Conservation (phyloP, 2,797 vertebrate species). For the Austrolebias charrua region DNA sequence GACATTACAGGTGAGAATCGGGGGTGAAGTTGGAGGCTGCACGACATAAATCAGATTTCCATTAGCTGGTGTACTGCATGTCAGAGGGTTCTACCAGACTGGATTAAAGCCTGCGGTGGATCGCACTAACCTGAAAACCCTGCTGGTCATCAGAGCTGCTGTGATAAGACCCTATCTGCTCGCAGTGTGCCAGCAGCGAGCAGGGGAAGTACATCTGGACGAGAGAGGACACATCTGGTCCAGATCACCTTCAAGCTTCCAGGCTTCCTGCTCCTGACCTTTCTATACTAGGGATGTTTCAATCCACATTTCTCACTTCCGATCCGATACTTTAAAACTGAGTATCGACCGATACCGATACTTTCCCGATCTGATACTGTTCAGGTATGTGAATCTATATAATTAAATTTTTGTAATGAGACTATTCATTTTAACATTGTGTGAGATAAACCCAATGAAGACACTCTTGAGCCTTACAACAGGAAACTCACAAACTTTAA, state of each 20-base stretch:
- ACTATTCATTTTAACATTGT: too few species aligned
- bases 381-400: too few species aligned
- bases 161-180: constrained; percentile 60
- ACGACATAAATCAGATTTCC: constrained; percentile 52
- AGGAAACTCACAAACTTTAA: too few species aligned
- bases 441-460: too few species aligned
- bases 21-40: constrained; percentile 41
- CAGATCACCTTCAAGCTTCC: constrained; percentile 60
- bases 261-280: constrained; percentile 24
- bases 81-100: constrained; percentile 52
- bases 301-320: too few species aligned
- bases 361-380: too few species aligned
- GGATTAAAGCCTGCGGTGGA: constrained; percentile 58
- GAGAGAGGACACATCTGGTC: constrained; percentile 56
- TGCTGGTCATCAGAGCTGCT: constrained; percentile 27
- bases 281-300: too few species aligned
- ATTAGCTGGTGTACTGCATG: constrained; percentile 62
- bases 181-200: constrained; percentile 48
- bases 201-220: constrained; percentile 61
- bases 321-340: too few species aligned
- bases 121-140: constrained; percentile 29
- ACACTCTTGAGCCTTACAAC: too few species aligned
- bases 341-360: too few species aligned
- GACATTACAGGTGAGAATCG: constrained; percentile 39
- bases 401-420: too few species aligned